phyloP scores from a whole-genome alignment of 1,140 invertebrate genomes.

The Drosophila tani region DNA sequence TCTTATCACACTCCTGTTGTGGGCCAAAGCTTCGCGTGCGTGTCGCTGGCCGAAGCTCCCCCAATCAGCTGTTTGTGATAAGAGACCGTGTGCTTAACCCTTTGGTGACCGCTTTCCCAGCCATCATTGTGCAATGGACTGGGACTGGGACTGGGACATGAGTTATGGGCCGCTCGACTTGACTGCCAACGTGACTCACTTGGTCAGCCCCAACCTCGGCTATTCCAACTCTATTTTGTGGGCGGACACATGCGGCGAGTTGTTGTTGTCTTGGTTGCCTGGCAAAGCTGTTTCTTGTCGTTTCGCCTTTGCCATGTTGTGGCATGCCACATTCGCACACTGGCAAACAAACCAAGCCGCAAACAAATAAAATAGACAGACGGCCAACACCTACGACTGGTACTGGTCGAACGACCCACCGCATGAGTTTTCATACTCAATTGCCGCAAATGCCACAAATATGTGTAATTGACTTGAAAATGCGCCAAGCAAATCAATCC shows the following conservation, averaged over 20 bases:
- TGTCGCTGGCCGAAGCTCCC: conserved; percentile 32
- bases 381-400: conserved; percentile 69
- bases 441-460: conserved; percentile 81
- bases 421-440: conserved; percentile 75
- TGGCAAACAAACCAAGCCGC: conserved; percentile 29
- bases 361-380: conserved; percentile 66
- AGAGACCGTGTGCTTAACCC: conserved; percentile 54
- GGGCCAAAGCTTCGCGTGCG: conserved; percentile 20
- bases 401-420: conserved; percentile 62
- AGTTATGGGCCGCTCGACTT: conserved; percentile 63
- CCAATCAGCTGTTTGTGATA: conserved; percentile 66
- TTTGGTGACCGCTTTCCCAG: conserved; percentile 46
- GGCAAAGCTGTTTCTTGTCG: conserved; percentile 5
- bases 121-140: conserved; percentile 43
- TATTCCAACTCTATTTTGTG: conserved; percentile 42
- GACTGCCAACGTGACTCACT: conserved; percentile 77
- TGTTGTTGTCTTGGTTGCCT: background rate
- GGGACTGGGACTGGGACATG: conserved; percentile 43
- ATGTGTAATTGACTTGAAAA: conserved; percentile 83
- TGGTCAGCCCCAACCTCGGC: conserved; percentile 53
- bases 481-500: conserved; percentile 79
- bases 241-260: conserved; percentile 71
- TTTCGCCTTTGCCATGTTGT: conserved; percentile 48
- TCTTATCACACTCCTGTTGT: conserved; percentile 62
- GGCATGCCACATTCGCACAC: conserved; percentile 66